phyloP scores from a whole-genome alignment of 2,888 invertebrate genomes.

The Aphodius granarius region DNA sequence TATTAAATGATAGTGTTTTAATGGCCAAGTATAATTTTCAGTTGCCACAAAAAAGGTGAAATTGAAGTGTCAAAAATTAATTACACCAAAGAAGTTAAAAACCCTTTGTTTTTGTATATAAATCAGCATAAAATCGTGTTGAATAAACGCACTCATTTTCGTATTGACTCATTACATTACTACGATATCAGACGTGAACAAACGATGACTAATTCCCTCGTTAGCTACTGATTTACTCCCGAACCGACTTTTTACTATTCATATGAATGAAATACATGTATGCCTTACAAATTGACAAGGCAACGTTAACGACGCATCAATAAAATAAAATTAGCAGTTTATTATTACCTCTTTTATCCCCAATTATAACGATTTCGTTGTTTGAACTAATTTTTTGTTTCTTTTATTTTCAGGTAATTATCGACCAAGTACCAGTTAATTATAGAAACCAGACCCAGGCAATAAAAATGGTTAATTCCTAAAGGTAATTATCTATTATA shows the following conservation, averaged over 20 bases:
- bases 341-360: not conserved
- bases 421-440: not conserved
- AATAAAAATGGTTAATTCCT: not conserved
- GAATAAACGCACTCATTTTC: not conserved
- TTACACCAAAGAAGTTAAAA: too few species aligned
- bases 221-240: not conserved
- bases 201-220: not conserved
- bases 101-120: not conserved
- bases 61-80: too few species aligned
- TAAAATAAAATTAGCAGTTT: not conserved
- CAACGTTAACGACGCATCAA: not conserved
- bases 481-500: not conserved
- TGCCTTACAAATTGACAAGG: not conserved
- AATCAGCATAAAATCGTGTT: not conserved
- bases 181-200: not conserved
- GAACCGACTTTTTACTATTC: not conserved
- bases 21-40: too few species aligned
- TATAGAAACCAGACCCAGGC: not conserved
- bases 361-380: not conserved
- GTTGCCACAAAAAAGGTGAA: too few species aligned
- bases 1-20: too few species aligned
- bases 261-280: not conserved
- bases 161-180: not conserved
- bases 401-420: not conserved
- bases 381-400: not conserved